Base-by-base conservation (phyloP, 2,113 vertebrate species). In the Cyrtonyx montezumae region DNA sequence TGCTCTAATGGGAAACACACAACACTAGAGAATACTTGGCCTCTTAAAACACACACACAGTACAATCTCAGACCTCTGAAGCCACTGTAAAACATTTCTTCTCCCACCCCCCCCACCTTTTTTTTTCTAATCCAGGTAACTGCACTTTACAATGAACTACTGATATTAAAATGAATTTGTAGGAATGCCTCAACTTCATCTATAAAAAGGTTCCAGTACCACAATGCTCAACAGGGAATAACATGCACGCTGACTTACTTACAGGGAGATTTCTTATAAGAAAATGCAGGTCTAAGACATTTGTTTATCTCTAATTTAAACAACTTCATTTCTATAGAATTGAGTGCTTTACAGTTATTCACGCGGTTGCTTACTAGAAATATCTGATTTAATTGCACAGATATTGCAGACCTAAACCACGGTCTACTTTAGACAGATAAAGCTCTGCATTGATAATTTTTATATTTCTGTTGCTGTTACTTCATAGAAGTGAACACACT, bases 1-100 rank as follows among this genome's bases (percentile, higher is more conserved):
- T 85, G 75, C 55, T 55, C 68, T 96, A 96, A 96, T 91, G 81
- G 81, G 75, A 96, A 95, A 96, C 92, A 96, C 62, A 87, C 84
- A 94, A 70, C 46, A 53, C 40, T 45, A 46, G 34, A 84, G 69
- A 86, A 84, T 70, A 73, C 80, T 84, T 49, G 34, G 84, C 66
- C 30, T 90, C 83, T 81, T 58, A 69, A 93, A 90, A 93, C 7
- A 37, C 84, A 63, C 87, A 63, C 28, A 68, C 16, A 91, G 28
- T 22, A 83, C 73, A 92, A 92, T 92, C 59, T 82, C 49, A 89
- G 81, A 73, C 34, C 20, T 53, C 68, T 59, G 13, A 81, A 88
- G 69, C 40, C 34, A 69, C 5, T 59, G 53, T 42, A 77, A 90
- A 91, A 26, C 30, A 67, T n/a, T 93, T 53, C 25, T 16, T 16